Base-by-base conservation (phyloP, 2,113 vertebrate genomes). In the Boulengeromyrus knoepffleri region DNA sequence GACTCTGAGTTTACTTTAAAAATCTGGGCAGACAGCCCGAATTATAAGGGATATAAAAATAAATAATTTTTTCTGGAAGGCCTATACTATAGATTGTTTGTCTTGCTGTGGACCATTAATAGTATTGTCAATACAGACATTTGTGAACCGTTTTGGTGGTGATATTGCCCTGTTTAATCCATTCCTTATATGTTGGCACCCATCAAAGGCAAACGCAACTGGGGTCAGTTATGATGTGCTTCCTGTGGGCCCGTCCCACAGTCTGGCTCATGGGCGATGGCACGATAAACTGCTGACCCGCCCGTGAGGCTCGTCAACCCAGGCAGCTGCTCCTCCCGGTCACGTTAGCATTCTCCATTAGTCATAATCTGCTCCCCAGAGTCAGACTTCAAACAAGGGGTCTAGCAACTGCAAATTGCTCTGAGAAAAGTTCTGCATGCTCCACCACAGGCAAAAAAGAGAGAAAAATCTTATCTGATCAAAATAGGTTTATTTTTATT, bases 331-430 rank as follows among this genome's bases (percentile, higher is more conserved):
- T 94, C 94, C 91, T 92, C 92, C 93, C 47, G 92, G 94, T 95
- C 94, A 95, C 42, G 89, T 95, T 95, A 95, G 94, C 92, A 93
- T 88, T 91, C 91, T 93, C 95, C 93, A 96, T 95, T 95, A 95
- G 94, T 93, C 92, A 94, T 94, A 95, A 96, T 96, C 93, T 92
- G 42, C 90, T 96, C 95, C 95, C 93, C 19, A 77, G 95, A 93
- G 95, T 85, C 91, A 4, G 85, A 90, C 92, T 93, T 93, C 89
- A 94, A 94, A 95, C 95, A 93, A 87, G 92, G 49, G 91, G 70
- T 90, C 88, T 91, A 91, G 92, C 90, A 93, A 94, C 94, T 91
- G 89, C 89, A 89, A 88, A 92, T 90, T 93, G 92, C 80, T 88
- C 77, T 6, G 92, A 93, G 83, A 70, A 92, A 94, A 93, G 90